A percentile compares a stretch with the other conserved stretches of the same genome.
phyloP scores from a whole-genome alignment of 2,797 vertebrate species.

The Eurystomus glaucurus region DNA sequence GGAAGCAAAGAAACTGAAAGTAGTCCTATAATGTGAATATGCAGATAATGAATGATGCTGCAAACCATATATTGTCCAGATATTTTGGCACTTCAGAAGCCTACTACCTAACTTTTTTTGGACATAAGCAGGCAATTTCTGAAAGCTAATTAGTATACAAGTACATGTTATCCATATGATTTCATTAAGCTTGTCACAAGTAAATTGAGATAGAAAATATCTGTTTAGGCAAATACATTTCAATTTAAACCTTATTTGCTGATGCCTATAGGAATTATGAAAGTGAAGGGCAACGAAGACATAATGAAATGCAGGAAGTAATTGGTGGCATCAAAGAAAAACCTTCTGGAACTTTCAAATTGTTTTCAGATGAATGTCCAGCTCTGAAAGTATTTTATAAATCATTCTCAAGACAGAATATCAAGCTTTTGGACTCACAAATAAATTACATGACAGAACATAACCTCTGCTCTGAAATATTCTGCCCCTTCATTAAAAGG shows the following conservation, averaged over 20 bases:
- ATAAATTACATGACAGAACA: neutral
- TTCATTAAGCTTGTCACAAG: conserved; percentile 32
- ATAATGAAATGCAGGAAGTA: conserved; percentile 26
- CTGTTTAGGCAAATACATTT: conserved; percentile 43
- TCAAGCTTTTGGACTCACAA: neutral
- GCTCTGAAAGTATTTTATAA: neutral
- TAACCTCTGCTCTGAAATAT: conserved; percentile 32
- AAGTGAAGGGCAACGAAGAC: conserved; percentile 16
- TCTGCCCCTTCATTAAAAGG: conserved; percentile 28
- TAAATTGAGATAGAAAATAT: conserved; percentile 63
- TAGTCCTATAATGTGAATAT: neutral
- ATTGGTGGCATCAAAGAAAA: conserved; percentile 15
- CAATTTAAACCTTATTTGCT: conserved; percentile 42
- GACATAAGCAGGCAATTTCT: neutral
- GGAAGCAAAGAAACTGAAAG: neutral
- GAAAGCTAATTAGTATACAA: neutral
- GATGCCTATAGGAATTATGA: neutral
- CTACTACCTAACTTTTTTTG: neutral
- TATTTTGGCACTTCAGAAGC: neutral
- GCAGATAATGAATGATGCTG: neutral
- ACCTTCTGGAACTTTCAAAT: conserved; percentile 11
- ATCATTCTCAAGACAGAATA: neutral
- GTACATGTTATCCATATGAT: neutral
- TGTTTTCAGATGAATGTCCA: conserved; percentile 14
- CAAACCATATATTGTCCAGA: neutral